These are phyloP conservation scores for Gymnarchus niloticus DNA, from an alignment of 2,113 vertebrate species.

Conservation along the genomic window DNA sequence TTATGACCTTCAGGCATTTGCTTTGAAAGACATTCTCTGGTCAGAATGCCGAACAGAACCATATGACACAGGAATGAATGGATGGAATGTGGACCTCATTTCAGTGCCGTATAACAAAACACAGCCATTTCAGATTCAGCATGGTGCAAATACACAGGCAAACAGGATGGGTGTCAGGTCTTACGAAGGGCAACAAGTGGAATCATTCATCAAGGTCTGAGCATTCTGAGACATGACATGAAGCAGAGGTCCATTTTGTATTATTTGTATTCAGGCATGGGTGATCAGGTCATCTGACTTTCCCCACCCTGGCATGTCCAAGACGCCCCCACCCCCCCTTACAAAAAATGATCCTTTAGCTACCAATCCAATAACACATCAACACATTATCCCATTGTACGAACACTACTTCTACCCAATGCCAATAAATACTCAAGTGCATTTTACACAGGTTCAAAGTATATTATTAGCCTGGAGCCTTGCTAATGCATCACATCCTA, in stretches of 20 bases:
- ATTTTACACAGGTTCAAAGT: slow-evolving; percentile 2
- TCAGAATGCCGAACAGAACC: background rate
- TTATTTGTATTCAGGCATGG: too few species aligned
- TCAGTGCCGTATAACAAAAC: background rate
- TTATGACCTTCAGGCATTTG: background rate
- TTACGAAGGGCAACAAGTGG: background rate
- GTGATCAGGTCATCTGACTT: background rate
- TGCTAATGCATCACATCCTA: background rate
- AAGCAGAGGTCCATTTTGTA: background rate
- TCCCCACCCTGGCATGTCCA: background rate
- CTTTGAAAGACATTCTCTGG: background rate
- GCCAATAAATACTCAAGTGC: background rate
- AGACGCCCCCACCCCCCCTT: background rate
- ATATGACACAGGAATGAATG: background rate
- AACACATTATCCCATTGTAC: background rate
- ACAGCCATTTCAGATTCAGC: background rate
- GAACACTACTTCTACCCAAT: background rate
- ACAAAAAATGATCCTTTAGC: background rate
- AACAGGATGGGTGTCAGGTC: background rate
- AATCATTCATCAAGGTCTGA: background rate
- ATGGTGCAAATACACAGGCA: background rate
- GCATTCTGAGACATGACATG: background rate
- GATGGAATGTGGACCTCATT: background rate
- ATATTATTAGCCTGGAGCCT: background rate
- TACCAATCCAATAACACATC: background rate